Evolutionary conservation across 2,888 invertebrate genomes (phyloP).

Genomic region (Phaedon cochleariae): DNA sequence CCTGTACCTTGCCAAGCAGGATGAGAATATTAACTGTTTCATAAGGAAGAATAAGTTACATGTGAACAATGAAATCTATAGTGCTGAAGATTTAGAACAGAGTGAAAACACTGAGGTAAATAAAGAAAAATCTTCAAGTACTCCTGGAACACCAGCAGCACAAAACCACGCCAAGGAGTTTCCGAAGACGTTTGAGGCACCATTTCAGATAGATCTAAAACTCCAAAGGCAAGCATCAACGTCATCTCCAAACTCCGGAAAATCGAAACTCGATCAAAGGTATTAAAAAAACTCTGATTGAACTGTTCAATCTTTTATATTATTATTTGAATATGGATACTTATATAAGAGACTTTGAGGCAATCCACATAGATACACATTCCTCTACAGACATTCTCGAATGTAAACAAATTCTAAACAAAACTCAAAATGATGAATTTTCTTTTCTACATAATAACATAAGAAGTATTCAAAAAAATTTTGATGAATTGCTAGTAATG

Average conservation of each 20-base stretch:
- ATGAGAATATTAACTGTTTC: too few relatives aligned
- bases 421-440: not conserved
- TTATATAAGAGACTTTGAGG: constrained; percentile 1
- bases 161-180: not conserved
- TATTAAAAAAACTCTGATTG: not conserved
- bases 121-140: not conserved
- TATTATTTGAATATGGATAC: constrained; percentile 1
- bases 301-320: not conserved
- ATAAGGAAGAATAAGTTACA: too few relatives aligned
- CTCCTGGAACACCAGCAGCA: not conserved
- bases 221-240: not conserved
- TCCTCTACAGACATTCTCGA: not conserved
- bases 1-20: too few relatives aligned
- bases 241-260: not conserved
- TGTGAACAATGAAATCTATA: not conserved
- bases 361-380: not conserved
- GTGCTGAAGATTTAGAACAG: not conserved
- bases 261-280: not conserved
- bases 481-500: too few relatives aligned
- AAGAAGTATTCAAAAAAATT: too few relatives aligned
- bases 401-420: not conserved
- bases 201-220: not conserved
- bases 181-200: not conserved
- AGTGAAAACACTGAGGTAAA: not conserved
- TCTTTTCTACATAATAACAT: constrained; percentile 5